Evolutionary conservation across 1,140 invertebrate genomes (phyloP).

Genomic region (Cryptotermes secundus): DNA sequence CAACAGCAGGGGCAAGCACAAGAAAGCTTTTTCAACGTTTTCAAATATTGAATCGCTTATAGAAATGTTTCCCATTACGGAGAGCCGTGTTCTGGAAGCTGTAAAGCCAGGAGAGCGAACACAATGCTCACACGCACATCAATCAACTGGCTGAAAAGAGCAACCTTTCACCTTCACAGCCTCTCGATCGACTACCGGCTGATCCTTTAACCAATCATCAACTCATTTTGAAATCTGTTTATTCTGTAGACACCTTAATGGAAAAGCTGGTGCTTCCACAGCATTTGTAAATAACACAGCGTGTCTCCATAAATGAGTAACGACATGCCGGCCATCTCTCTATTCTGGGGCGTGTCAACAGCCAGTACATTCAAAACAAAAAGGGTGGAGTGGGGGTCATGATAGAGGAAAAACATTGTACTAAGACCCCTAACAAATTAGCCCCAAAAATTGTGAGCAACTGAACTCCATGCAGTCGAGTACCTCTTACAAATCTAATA

Average conservation of each 20-base stretch:
- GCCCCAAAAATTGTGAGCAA: no score
- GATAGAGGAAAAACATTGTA: no score
- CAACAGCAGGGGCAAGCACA: neutral
- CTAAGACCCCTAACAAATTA: no score
- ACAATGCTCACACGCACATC: neutral
- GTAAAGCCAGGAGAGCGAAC: neutral
- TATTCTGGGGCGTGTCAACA: neutral
- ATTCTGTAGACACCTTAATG: neutral
- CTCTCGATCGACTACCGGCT: neutral
- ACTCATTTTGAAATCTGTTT: neutral
- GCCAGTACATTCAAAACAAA: neutral
- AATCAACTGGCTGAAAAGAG: neutral
- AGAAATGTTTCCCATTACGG: neutral
- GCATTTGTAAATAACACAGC: neutral
- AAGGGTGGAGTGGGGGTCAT: no score
- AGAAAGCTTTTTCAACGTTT: conserved; percentile 3
- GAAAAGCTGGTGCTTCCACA: neutral
- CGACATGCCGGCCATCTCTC: neutral
- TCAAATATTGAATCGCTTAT: neutral
- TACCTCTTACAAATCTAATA: no score
- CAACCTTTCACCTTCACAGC: neutral
- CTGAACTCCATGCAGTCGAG: no score
- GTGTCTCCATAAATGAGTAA: neutral
- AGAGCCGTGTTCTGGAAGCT: conserved; percentile 3
- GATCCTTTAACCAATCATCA: conserved; percentile 2